These are phyloP conservation scores for Hydrolagus affinis DNA, from an alignment of 2,113 vertebrate genomes.

Conservation along the genomic window DNA sequence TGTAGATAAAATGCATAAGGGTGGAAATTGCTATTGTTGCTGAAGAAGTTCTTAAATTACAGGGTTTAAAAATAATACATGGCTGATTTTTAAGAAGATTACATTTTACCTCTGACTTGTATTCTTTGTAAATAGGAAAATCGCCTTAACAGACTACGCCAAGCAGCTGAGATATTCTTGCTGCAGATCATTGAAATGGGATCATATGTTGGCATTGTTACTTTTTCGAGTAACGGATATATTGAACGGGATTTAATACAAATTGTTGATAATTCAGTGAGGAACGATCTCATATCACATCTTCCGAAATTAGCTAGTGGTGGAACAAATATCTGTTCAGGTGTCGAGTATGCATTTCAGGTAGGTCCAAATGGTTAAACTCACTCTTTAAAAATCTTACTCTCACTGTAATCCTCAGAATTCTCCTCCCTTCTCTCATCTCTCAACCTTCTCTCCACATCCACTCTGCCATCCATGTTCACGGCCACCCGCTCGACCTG, in stretches of 20 bases:
- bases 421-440: no score
- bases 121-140: background rate
- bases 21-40: no score
- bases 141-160: constrained; percentile 41
- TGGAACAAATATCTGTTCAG: constrained; percentile 42
- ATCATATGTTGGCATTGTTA: constrained; percentile 49
- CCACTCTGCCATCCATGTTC: no score
- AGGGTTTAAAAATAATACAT: background rate
- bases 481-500: no score
- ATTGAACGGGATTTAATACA: constrained; percentile 39
- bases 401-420: background rate
- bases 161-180: constrained; percentile 54
- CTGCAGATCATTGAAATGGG: constrained; percentile 45
- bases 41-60: background rate
- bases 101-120: background rate
- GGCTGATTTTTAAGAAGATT: background rate
- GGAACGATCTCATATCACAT: constrained; percentile 41
- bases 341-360: constrained; percentile 45
- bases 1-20: no score
- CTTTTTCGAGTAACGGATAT: constrained; percentile 40
- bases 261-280: constrained; percentile 37
- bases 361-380: constrained; percentile 35
- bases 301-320: constrained; percentile 37
- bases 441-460: no score
- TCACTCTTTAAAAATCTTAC: background rate